A percentile compares a stretch with the other conserved stretches of the same genome.
Evolutionary conservation across 2,888 invertebrate genomes (phyloP).

Genomic region (Rhamphomyia laevipes): DNA sequence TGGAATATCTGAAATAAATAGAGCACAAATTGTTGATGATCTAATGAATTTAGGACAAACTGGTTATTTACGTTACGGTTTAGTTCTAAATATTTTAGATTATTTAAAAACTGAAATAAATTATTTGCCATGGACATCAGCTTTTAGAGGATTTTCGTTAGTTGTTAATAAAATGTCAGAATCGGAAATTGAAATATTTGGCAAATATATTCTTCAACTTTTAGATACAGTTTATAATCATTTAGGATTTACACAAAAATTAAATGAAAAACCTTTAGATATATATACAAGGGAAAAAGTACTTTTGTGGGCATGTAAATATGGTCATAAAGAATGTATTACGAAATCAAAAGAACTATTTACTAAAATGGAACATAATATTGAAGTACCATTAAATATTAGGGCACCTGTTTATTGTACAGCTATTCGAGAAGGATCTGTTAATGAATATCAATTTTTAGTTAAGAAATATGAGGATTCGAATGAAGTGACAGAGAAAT

Average conservation of each 20-base stretch:
- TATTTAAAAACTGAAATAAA: constrained; percentile 47
- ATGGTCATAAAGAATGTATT: constrained; percentile 7
- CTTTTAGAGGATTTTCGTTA: constrained; percentile 39
- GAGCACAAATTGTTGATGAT: constrained; percentile 69
- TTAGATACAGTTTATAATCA: constrained; percentile 1
- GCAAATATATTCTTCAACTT: background rate
- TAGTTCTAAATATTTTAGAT: constrained; percentile 37
- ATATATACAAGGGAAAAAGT: constrained; percentile 5
- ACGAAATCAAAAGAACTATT: background rate
- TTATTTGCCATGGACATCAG: constrained; percentile 54
- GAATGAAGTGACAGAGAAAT: constrained; percentile 52
- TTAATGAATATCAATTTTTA: constrained; percentile 49
- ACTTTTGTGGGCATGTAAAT: constrained; percentile 9
- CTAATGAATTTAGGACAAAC: constrained; percentile 50
- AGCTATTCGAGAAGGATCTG: constrained; percentile 47
- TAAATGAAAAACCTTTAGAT: constrained; percentile 2
- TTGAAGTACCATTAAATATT: constrained; percentile 44
- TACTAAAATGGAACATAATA: background rate
- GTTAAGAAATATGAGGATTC: constrained; percentile 45
- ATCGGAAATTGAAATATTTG: background rate
- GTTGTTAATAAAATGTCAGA: background rate
- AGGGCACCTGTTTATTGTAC: constrained; percentile 57
- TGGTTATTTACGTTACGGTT: constrained; percentile 39
- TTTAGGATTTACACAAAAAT: constrained; percentile 1
- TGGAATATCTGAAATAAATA: constrained; percentile 40